phyloP scores from a whole-genome alignment of 1,140 invertebrate genomes.

The Chironomus tepperi region DNA sequence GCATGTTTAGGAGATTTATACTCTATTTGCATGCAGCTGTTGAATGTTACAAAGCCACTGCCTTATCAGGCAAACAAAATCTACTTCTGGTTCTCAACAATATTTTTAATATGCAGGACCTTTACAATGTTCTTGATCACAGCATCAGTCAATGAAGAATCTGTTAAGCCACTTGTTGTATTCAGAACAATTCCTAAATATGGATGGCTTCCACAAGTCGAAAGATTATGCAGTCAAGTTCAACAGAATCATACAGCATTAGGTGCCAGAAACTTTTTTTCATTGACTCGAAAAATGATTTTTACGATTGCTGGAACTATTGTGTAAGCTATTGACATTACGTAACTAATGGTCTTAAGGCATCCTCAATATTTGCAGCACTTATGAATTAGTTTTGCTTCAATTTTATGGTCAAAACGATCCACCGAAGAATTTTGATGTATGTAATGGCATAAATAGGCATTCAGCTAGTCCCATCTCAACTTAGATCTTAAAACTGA shows the following conservation, averaged over 20 bases:
- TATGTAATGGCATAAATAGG: neutral
- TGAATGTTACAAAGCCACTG: slow-evolving; percentile 27
- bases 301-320: slow-evolving; percentile 49
- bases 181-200: slow-evolving; percentile 45
- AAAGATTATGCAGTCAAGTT: slow-evolving; percentile 50
- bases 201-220: slow-evolving; percentile 44
- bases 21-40: too few species aligned
- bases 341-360: too few species aligned
- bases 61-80: slow-evolving; percentile 44
- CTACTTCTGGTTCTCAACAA: slow-evolving; percentile 53
- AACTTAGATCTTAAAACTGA: too few species aligned
- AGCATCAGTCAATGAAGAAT: slow-evolving; percentile 50
- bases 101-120: slow-evolving; percentile 47
- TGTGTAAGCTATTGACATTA: too few species aligned
- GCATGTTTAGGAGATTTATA: too few species aligned
- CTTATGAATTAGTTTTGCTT: slow-evolving; percentile 56
- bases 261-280: slow-evolving; percentile 52
- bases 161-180: slow-evolving; percentile 43
- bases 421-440: neutral
- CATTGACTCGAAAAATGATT: slow-evolving; percentile 46
- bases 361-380: too few species aligned
- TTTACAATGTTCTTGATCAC: slow-evolving; percentile 48
- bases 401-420: slow-evolving; percentile 40
- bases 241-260: slow-evolving; percentile 48
- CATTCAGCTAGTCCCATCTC: too few species aligned